Conservation (phyloP, 2,113 vertebrate genomes). For the Camelus dromedarius region DNA sequence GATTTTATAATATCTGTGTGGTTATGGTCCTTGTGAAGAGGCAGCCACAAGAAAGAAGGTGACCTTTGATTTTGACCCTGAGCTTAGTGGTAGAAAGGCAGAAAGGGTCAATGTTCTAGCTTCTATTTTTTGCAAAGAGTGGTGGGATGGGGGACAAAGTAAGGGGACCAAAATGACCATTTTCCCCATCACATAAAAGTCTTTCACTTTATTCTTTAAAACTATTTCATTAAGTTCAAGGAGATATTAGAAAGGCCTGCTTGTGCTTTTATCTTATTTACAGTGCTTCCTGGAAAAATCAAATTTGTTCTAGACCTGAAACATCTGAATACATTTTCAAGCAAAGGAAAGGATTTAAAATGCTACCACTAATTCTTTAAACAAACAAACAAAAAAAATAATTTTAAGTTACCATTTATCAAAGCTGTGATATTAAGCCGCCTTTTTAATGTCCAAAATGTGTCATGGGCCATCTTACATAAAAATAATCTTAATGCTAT, state of each 20-base stretch:
- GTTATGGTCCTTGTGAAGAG: not conserved
- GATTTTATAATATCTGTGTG: not conserved
- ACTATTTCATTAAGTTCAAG: not conserved
- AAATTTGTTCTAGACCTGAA: not conserved
- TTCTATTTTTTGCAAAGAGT: slow-evolving; percentile 1
- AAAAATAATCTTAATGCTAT: not conserved
- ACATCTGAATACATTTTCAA: slow-evolving; percentile 41
- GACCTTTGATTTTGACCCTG: not conserved
- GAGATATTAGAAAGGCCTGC: not conserved
- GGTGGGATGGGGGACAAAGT: not conserved
- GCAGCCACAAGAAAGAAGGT: not conserved
- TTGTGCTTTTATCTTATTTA: not conserved
- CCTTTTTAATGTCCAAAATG: not conserved
- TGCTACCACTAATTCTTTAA: not conserved
- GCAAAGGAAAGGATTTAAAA: not conserved
- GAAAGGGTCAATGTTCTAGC: not conserved
- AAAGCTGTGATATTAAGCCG: not conserved
- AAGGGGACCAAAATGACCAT: not conserved
- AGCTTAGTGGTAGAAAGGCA: not conserved
- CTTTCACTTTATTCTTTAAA: not conserved
- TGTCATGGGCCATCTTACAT: not conserved
- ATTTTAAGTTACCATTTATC: not conserved
- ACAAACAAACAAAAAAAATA: not conserved
- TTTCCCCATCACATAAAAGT: not conserved
- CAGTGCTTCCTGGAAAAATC: not conserved